Evolutionary conservation across 2,797 vertebrate species (phyloP), one percentile per base, ranked within the genome.

Genomic region (Sorex maritimensis): DNA sequence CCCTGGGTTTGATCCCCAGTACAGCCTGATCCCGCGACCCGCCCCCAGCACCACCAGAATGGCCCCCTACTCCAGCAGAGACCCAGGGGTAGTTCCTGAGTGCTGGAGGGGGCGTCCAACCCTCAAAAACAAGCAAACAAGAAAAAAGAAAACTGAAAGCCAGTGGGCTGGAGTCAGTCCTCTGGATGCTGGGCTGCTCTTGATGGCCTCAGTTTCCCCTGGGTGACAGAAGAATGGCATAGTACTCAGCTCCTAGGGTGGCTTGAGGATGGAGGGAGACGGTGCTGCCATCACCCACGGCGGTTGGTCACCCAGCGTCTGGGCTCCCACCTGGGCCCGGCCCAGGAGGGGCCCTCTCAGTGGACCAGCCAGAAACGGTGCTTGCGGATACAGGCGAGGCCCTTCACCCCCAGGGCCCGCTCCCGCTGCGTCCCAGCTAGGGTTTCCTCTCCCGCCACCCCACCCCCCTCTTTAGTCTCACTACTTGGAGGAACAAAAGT

Each of bases 401-500:
- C 67, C 12, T 12, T 68, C 63, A 10, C 17, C 65, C 88, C 87
- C 52, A 75, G 79, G 21, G 46, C 21, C 21, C 10, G 44, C 61
- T 75, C 71, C 3, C 34, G 69, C 6, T 13, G 58, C 55, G 69
- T 88, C 65, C 46, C 0, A 0, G 88, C 24, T 67, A 55, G 49
- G 24, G 24, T 79, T 93, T 90, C 74, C 89, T 82, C 81, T 85
- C 71, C 17, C 63, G 23, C 58, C 81, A 58, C 26, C 17, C 26
- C 41, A 77, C 24, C 63, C 13, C 49, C 41, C 52, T 52, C 26
- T 67, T 49, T 3, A 61, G 90, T 58, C 82, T 71, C 81, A 17
- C 26, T 41, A 13, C 0, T 34, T 93, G 30, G 74, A 19, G 80
- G 58, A 91, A 95, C 95, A 95, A 93, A 96, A 94, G 95, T 95